Conservation (phyloP, 2,888 invertebrate genomes). For the Plagodis pulveraria region DNA sequence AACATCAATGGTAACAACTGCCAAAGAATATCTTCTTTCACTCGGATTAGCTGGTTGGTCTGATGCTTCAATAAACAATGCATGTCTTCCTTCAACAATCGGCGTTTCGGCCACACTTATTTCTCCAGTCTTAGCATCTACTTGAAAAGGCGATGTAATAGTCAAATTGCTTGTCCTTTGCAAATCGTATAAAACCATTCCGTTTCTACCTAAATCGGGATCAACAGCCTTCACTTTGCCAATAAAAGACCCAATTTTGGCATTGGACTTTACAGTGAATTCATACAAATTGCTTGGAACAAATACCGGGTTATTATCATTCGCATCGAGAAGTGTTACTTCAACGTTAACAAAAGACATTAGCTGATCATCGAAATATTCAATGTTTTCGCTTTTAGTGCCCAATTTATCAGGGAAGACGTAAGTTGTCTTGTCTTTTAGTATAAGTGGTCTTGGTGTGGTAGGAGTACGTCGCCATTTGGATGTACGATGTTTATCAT, state of each 20-base stretch:
- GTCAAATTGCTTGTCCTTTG: slow-evolving; percentile 88
- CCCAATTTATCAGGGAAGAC: slow-evolving; percentile 77
- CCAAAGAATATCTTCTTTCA: slow-evolving; percentile 91
- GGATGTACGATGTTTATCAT: slow-evolving; percentile 69
- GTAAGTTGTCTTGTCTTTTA: slow-evolving; percentile 75
- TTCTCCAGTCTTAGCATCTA: slow-evolving; percentile 89
- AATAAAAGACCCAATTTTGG: slow-evolving; percentile 88
- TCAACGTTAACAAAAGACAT: slow-evolving; percentile 89
- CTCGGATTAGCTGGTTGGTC: slow-evolving; percentile 94
- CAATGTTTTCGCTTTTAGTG: slow-evolving; percentile 70
- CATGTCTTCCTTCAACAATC: slow-evolving; percentile 89
- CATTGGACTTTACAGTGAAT: slow-evolving; percentile 88
- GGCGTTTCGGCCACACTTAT: slow-evolving; percentile 88
- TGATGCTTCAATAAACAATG: slow-evolving; percentile 92
- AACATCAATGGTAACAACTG: slow-evolving; percentile 93
- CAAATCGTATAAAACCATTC: slow-evolving; percentile 90
- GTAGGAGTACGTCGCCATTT: slow-evolving; percentile 70
- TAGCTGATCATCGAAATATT: slow-evolving; percentile 72
- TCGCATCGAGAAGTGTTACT: slow-evolving; percentile 93
- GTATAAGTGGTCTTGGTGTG: slow-evolving; percentile 47
- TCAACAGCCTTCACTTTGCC: slow-evolving; percentile 93
- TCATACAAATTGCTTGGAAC: slow-evolving; percentile 93
- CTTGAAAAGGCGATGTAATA: slow-evolving; percentile 88
- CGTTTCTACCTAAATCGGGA: slow-evolving; percentile 90
- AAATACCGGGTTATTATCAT: slow-evolving; percentile 96